A percentile compares a stretch with the other conserved stretches of the same genome.
phyloP scores from a whole-genome alignment of 2,888 invertebrate genomes.

The Drosophila dives region DNA sequence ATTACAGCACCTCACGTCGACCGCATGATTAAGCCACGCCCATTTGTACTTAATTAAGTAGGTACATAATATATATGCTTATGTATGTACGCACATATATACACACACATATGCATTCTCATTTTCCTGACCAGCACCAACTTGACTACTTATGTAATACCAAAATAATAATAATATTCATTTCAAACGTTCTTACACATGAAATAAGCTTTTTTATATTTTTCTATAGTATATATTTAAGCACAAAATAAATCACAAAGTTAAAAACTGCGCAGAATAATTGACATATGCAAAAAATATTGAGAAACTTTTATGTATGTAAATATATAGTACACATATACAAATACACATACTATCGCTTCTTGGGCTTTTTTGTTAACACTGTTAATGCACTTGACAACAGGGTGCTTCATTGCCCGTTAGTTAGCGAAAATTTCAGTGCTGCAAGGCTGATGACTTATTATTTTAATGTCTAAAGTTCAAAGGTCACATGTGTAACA shows the following conservation, averaged over 20 bases:
- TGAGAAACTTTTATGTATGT: background rate
- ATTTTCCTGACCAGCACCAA: slow-evolving; percentile 8
- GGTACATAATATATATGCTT: background rate
- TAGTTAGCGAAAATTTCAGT: slow-evolving; percentile 4
- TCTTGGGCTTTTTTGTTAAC: background rate
- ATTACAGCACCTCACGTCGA: background rate
- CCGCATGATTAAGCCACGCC: background rate
- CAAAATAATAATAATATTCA: background rate
- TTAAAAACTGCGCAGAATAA: background rate
- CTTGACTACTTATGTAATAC: background rate
- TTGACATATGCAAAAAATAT: background rate
- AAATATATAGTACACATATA: background rate
- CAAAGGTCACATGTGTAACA: background rate
- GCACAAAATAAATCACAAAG: background rate
- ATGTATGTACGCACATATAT: background rate
- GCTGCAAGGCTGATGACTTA: slow-evolving; percentile 1
- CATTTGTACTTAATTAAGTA: background rate
- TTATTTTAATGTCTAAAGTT: background rate
- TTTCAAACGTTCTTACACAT: background rate
- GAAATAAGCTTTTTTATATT: background rate
- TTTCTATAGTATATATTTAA: slow-evolving; percentile 5
- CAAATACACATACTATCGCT: background rate
- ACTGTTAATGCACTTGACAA: background rate
- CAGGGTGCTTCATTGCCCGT: background rate
- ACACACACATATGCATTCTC: background rate